These are phyloP conservation scores for Nothobranchius furzeri DNA, from an alignment of 2,113 vertebrate genomes.

Conservation along the genomic window DNA sequence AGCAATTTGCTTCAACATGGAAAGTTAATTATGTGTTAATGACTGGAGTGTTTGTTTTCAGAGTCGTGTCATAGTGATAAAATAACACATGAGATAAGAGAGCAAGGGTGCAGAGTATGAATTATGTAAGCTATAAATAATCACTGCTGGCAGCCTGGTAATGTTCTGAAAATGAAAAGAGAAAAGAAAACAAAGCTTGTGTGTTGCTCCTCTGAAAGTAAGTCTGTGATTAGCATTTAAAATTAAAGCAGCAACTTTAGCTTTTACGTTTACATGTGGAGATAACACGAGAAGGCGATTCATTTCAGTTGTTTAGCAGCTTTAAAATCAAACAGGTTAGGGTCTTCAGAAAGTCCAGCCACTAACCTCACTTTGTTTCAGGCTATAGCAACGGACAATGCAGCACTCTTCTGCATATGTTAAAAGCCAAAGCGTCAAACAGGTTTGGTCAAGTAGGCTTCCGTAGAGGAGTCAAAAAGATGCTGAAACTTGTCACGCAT, in stretches of 20 bases:
- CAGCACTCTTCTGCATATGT: slow-evolving; percentile 18
- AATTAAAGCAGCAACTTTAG: too few relatives aligned
- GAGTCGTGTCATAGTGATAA: too few relatives aligned
- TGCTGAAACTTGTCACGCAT: slow-evolving; percentile 67
- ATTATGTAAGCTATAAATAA: background rate
- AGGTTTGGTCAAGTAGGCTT: slow-evolving; percentile 32
- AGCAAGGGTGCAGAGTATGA: background rate
- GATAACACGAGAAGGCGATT: background rate
- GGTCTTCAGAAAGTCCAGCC: too few relatives aligned
- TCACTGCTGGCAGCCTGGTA: background rate
- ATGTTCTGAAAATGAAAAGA: background rate
- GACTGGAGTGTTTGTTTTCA: too few relatives aligned
- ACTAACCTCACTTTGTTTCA: slow-evolving; percentile 7
- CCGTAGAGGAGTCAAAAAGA: slow-evolving; percentile 48
- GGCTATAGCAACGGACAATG: slow-evolving; percentile 6
- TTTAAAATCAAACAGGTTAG: too few relatives aligned
- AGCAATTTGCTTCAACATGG: too few relatives aligned
- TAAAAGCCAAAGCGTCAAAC: slow-evolving; percentile 12
- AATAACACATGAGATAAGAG: background rate
- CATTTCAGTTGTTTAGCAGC: background rate
- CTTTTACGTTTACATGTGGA: background rate
- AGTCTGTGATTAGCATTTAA: too few relatives aligned
- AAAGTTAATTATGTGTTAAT: too few relatives aligned
- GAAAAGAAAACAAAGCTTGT: background rate
- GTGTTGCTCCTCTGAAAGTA: too few relatives aligned